These are phyloP conservation scores for Bryconaethiops microstoma DNA, from an alignment of 2,797 vertebrate species.

Conservation along the genomic window DNA sequence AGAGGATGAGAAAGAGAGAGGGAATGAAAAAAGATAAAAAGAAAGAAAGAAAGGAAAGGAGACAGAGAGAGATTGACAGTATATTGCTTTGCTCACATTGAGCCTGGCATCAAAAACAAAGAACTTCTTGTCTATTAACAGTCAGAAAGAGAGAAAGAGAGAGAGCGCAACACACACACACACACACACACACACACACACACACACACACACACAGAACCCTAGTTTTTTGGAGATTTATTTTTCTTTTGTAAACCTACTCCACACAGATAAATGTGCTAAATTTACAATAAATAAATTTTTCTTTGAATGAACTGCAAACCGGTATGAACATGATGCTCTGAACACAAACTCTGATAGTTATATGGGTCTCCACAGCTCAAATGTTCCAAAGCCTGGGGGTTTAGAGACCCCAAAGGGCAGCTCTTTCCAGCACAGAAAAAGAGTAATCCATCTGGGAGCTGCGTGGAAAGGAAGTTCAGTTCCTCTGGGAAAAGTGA, in stretches of 20 bases:
- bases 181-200: conserved; percentile 4
- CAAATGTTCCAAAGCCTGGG: not conserved
- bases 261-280: too few relatives aligned
- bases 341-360: not conserved
- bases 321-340: not conserved
- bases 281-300: not conserved
- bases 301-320: not conserved
- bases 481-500: conserved; percentile 20
- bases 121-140: conserved; percentile 47
- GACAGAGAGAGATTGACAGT: not conserved
- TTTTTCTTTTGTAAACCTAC: too few relatives aligned
- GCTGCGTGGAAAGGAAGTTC: conserved; percentile 2
- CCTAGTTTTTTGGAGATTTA: too few relatives aligned
- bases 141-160: conserved; percentile 22
- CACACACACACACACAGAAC: too few relatives aligned
- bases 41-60: not conserved
- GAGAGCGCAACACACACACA: conserved; percentile 22
- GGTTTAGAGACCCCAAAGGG: conserved; percentile 13
- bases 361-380: too few relatives aligned
- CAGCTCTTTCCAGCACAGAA: conserved; percentile 34
- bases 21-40: not conserved
- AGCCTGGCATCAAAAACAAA: conserved; percentile 55
- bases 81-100: conserved; percentile 17
- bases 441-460: conserved; percentile 6
- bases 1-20: conserved; percentile 5